Conservation (phyloP, 2,888 invertebrate genomes). For the Stegana nigrithorax region DNA sequence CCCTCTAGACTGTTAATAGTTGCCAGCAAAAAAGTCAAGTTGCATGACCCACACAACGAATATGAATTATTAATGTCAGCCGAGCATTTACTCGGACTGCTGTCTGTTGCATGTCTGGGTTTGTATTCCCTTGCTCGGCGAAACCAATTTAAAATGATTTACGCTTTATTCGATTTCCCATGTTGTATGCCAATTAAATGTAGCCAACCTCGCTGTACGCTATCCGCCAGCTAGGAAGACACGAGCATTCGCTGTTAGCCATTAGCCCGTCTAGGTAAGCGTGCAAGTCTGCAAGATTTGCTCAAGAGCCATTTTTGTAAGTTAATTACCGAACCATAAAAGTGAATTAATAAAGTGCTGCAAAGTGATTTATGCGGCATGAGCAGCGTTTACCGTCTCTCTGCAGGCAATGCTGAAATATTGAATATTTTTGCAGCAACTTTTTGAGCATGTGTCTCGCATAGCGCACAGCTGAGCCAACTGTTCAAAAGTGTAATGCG, state of each 20-base stretch:
- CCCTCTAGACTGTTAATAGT: too few species aligned
- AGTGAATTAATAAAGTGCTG: constrained; percentile 54
- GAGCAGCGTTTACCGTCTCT: neutral
- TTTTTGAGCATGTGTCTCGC: too few species aligned
- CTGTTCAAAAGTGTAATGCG: neutral
- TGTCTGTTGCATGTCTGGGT: neutral
- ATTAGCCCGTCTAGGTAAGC: too few species aligned
- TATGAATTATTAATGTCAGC: constrained; percentile 10
- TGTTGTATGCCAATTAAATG: constrained; percentile 16
- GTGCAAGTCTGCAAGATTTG: constrained; percentile 7
- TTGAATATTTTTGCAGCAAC: neutral
- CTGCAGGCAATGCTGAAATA: too few species aligned
- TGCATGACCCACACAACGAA: neutral
- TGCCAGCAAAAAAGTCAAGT: neutral
- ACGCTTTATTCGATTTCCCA: constrained; percentile 31
- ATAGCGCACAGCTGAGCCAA: too few species aligned
- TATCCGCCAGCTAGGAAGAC: neutral
- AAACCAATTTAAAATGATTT: constrained; percentile 57
- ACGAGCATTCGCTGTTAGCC: too few species aligned
- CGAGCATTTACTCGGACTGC: neutral
- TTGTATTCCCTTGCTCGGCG: constrained; percentile 36
- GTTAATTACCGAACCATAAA: constrained; percentile 53
- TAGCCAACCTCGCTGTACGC: neutral
- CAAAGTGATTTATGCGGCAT: constrained; percentile 41
- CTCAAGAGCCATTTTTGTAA: constrained; percentile 9